A percentile compares a stretch with the other conserved stretches of the same genome.
Conservation (phyloP, 2,113 vertebrate genomes). For the Tretioscincus oriximinensis region DNA sequence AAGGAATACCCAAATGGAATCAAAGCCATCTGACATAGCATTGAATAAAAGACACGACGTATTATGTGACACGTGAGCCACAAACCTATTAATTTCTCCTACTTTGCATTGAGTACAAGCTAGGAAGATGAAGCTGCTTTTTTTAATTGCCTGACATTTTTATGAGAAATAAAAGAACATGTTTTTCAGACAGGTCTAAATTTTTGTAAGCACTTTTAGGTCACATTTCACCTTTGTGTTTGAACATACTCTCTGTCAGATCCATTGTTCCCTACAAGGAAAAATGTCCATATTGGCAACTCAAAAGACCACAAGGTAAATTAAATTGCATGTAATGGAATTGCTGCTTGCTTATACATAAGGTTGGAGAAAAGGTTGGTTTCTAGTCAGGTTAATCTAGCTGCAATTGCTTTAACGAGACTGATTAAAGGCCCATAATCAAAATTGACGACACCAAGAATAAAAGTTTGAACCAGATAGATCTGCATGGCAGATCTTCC, state of each 20-base stretch:
- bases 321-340: background rate
- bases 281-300: background rate
- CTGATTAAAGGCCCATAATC: too few relatives aligned
- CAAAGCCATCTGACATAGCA: conserved; percentile 20
- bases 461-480: too few relatives aligned
- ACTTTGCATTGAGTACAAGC: background rate
- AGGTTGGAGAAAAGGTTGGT: background rate
- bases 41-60: conserved; percentile 2
- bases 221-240: background rate
- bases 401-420: background rate
- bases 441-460: too few relatives aligned
- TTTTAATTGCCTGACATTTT: background rate
- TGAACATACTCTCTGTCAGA: background rate
- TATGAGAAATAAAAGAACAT: background rate
- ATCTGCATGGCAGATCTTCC: too few relatives aligned
- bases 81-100: conserved; percentile 11
- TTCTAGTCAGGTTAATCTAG: background rate
- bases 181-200: background rate
- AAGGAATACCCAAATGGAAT: conserved; percentile 18
- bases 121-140: background rate
- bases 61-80: conserved; percentile 12
- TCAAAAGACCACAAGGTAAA: background rate
- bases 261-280: background rate
- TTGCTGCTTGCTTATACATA: background rate
- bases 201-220: background rate